Conservation (phyloP, 2,888 invertebrate genomes). For the Crepidodera aurea region DNA sequence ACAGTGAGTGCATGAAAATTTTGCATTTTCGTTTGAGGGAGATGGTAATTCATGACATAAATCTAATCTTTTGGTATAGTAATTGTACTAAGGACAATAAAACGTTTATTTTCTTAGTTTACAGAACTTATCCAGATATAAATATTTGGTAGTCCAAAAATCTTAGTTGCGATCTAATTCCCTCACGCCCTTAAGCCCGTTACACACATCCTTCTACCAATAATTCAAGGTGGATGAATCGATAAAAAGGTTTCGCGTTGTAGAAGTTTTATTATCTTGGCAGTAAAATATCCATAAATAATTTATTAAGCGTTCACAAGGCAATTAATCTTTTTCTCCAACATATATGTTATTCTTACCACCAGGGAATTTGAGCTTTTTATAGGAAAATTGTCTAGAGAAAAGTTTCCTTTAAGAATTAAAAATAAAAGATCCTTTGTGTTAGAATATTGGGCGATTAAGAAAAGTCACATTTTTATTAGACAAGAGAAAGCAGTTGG, state of each 20-base stretch:
- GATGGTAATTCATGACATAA: too few relatives aligned
- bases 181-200: background rate
- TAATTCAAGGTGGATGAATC: slow-evolving; percentile 20
- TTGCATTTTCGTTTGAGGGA: too few relatives aligned
- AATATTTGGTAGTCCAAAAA: too few relatives aligned
- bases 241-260: slow-evolving; percentile 15
- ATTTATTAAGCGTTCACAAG: slow-evolving; percentile 24
- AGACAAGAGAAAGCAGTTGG: too few relatives aligned
- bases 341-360: slow-evolving; percentile 4
- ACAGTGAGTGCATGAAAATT: too few relatives aligned
- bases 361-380: background rate
- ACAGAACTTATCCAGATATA: too few relatives aligned
- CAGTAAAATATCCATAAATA: slow-evolving; percentile 28
- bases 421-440: background rate
- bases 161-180: background rate
- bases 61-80: too few relatives aligned
- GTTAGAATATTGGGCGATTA: too few relatives aligned
- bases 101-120: too few relatives aligned
- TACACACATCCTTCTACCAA: background rate
- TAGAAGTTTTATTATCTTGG: slow-evolving; percentile 23
- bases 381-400: background rate
- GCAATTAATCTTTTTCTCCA: slow-evolving; percentile 23
- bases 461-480: too few relatives aligned
- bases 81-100: too few relatives aligned
- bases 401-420: background rate